Percentiles rank a stretch among this genome's conserved stretches.
phyloP scores from a whole-genome alignment of 1,140 invertebrate genomes.

The Sipha flava region DNA sequence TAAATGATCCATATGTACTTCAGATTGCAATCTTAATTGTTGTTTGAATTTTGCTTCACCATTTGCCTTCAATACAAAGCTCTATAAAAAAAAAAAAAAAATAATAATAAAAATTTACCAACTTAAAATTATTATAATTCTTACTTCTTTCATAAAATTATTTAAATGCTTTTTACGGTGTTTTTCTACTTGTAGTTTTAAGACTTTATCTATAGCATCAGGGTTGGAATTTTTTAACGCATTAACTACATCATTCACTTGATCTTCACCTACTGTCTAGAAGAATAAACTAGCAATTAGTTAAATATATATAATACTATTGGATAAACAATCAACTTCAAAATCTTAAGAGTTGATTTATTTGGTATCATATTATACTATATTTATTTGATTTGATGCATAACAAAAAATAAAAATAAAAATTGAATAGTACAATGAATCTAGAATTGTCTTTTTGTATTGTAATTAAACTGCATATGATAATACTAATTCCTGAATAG shows the following conservation, averaged over 20 bases:
- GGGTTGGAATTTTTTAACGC: conserved; percentile 44
- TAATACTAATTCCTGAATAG: no score
- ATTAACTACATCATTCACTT: conserved; percentile 55
- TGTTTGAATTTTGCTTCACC: conserved; percentile 64
- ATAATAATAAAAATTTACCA: not conserved
- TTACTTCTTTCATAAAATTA: conserved; percentile 51
- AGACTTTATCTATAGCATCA: conserved; percentile 46
- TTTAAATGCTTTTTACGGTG: conserved; percentile 49
- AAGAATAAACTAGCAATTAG: conserved; percentile 37
- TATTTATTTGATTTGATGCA: no score
- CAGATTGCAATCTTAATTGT: conserved; percentile 68
- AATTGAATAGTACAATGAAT: no score
- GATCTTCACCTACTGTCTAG: conserved; percentile 54
- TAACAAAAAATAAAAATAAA: no score
- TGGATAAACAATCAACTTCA: no score
- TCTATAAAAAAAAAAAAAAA: conserved; percentile 44
- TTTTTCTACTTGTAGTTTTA: conserved; percentile 49
- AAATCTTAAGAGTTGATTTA: no score
- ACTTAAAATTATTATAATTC: not conserved
- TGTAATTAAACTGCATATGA: no score
- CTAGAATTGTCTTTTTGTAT: no score
- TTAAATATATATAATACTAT: no score
- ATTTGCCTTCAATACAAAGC: conserved; percentile 53
- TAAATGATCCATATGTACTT: conserved; percentile 75
- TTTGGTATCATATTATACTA: no score